Base-by-base conservation (phyloP, 2,888 invertebrate species). In the Synergus gifuensis region DNA sequence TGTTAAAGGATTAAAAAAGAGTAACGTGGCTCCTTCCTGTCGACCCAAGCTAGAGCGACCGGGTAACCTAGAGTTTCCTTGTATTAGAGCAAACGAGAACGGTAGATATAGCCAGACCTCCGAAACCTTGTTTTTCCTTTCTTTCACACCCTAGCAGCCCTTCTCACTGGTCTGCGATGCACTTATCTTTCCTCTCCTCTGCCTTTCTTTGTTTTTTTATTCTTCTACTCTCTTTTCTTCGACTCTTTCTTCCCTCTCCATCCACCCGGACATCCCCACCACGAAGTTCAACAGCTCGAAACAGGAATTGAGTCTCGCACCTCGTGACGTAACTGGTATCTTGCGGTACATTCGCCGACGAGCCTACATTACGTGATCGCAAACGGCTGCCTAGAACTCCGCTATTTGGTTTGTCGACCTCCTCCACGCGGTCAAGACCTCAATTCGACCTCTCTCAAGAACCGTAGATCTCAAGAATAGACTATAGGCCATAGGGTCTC, bases 301-400 rank as follows among this genome's bases (percentile, higher is more conserved):
- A 85, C 85, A 84, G 83, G 85, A 84, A 85, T 82, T 85, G 82
- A 77, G 78, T 78, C 80, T 78, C 77, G 78, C 82, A 83, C 82
- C 76, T 83, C 82, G 86, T 91, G 91, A 91, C 91, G 91, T 91
- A 91, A 91, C 87, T 87, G 88, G 88, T 88, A 83, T 84, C 89
- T 90, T 91, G 89, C 91, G 91, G 91, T 91, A 92, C 88, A 85
- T 91, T 89, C 85, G 87, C 87, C 88, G 90, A 89, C 90, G 90
- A 91, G 90, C 91, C 91, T 90, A 91, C 89, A 91, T 91, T 91
- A 91, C 91, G 91, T 91, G 91, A 91, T 88, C 87, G 82, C 86
- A 83, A 83, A 80, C 64, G 49, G 58, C 69, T 36, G 18, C 82
- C 83, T 79, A 79, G 80, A 83, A 78, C 82, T 79, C 83, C 83